Evolutionary conservation across 2,888 invertebrate genomes (phyloP), one percentile per base, ranked within the genome.

Genomic region (Drosophila affinis): DNA sequence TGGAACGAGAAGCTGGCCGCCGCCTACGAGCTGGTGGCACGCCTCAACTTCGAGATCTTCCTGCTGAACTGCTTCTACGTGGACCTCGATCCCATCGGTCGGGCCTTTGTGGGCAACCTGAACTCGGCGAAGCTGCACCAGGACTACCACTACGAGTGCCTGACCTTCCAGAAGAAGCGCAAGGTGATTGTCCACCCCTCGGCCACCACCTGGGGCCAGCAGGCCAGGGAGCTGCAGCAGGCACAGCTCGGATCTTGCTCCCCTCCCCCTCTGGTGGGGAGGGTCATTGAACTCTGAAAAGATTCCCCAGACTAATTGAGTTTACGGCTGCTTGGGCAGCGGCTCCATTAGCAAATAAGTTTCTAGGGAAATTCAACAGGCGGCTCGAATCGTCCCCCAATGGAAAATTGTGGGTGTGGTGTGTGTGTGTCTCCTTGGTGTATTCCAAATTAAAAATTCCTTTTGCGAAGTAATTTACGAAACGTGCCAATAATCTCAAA

Each of bases 1-100:
- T 91, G 91, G 91, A 80, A 87, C 51, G 83, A 89, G 61, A 90
- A 87, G 52, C 75, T 87, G 60, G 77, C 83, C 0, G 67, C 77
- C 21, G 88, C 86, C 45, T 91, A 89, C 63, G 91, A 91, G 68
- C 49, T 91, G 9, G 78, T 88, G 63, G 49, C 72, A 83, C 47
- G 55, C 65, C 9, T 72, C 64, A 14, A 18, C 1, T 17, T 32
- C 18, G 1, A 70, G 61, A 48, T 87, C 76, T 62, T 90, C 77
- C 65, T 80, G 21, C 57, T 90, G 2, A 90, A 91, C 73, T 91
- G 90, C 27, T 76, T 67, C 51, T 74, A 84, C 56, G 61, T 84
- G 4, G 29, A 77, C 12, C 46, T 78, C 21, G 60, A 55, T 1
- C 72, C 75, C 10, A 53, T 86, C 12, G 46, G 53, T 9, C 9